Evolutionary conservation across 2,888 invertebrate species (phyloP).

Genomic region (Nasonovia ribisnigri): DNA sequence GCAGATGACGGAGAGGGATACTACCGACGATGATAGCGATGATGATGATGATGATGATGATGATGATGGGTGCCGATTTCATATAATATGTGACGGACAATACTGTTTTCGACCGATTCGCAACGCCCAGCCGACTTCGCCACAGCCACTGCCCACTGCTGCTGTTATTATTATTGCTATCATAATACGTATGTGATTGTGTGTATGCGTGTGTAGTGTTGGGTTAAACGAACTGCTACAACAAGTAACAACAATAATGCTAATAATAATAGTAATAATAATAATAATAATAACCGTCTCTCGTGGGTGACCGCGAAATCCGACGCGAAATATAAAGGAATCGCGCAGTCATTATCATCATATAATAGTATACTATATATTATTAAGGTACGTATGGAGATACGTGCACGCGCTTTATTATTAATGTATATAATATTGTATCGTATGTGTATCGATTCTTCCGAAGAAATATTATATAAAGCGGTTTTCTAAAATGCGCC

Average conservation of each 20-base stretch:
- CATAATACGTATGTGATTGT: not conserved
- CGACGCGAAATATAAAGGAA: slow-evolving; percentile 25
- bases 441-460: not conserved
- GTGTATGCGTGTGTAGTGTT: not conserved
- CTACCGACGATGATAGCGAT: not conserved
- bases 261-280: slow-evolving; percentile 4
- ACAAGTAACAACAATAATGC: slow-evolving; percentile 20
- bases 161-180: slow-evolving; percentile 27
- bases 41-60: not conserved
- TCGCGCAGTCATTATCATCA: slow-evolving; percentile 41
- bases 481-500: too few relatives aligned
- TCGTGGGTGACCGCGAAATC: slow-evolving; percentile 49
- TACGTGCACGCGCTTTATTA: not conserved
- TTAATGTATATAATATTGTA: not conserved
- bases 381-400: not conserved
- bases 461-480: too few relatives aligned
- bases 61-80: slow-evolving; percentile 43
- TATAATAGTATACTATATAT: too few relatives aligned
- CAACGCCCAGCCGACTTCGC: slow-evolving; percentile 1
- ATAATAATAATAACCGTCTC: slow-evolving; percentile 30
- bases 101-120: slow-evolving; percentile 60
- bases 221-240: slow-evolving; percentile 61
- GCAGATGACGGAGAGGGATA: not conserved
- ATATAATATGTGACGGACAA: slow-evolving; percentile 46
- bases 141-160: not conserved